A percentile compares a stretch with the other conserved stretches of the same genome.
Conservation (phyloP, 2,113 vertebrate genomes). For the Cettia cetti region DNA sequence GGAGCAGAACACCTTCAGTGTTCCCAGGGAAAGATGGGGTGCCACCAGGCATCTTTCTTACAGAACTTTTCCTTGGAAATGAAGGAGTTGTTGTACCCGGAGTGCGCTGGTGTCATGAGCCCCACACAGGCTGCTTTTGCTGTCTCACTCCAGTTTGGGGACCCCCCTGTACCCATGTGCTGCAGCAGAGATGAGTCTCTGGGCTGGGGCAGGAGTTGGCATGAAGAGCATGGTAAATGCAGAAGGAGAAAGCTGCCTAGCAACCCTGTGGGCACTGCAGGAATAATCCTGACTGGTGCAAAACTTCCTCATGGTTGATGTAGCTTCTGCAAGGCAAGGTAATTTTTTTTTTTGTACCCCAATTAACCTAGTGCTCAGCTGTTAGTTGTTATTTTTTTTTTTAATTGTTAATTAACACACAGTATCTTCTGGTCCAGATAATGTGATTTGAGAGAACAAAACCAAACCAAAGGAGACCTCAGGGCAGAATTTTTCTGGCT, state of each 20-base stretch:
- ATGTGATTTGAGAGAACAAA: not conserved
- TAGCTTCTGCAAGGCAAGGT: not conserved
- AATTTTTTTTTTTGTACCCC: not conserved
- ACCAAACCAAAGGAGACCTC: not conserved
- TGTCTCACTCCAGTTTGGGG: not conserved
- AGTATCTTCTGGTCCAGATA: not conserved
- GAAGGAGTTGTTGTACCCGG: not conserved
- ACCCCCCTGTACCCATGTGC: not conserved
- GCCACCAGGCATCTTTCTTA: not conserved
- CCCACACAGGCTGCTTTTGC: not conserved
- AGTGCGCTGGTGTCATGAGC: not conserved
- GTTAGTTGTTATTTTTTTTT: not conserved
- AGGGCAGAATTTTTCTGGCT: not conserved
- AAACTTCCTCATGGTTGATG: not conserved
- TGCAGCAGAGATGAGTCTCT: not conserved
- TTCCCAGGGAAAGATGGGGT: not conserved
- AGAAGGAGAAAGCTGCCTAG: constrained; percentile 42
- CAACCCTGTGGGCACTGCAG: not conserved
- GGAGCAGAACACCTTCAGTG: not conserved
- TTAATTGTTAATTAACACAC: not conserved
- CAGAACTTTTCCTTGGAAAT: not conserved
- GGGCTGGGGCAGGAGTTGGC: not conserved
- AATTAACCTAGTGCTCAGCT: not conserved
- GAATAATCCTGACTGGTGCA: constrained; percentile 7
- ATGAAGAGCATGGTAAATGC: constrained; percentile 11